Evolutionary conservation across 2,113 vertebrate genomes (phyloP).

Genomic region (Myrmecobius fasciatus): DNA sequence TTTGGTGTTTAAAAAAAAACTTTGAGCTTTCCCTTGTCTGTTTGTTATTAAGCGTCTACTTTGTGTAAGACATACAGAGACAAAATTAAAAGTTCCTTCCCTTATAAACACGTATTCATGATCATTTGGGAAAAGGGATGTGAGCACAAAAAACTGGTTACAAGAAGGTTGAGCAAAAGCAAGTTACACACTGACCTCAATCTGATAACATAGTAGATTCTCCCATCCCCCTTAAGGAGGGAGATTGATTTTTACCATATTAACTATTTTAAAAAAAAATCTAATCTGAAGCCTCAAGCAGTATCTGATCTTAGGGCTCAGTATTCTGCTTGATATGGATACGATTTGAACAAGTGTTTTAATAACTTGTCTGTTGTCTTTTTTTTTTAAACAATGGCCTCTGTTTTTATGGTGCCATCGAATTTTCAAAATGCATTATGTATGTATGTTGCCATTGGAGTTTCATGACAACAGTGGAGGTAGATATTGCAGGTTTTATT

Average conservation of each 20-base stretch:
- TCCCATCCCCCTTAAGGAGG: not conserved
- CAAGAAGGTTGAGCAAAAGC: not conserved
- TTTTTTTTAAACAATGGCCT: slow-evolving; percentile 31
- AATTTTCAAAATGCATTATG: not conserved
- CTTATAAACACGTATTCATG: not conserved
- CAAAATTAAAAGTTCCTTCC: not conserved
- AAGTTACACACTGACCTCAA: not conserved
- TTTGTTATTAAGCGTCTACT: not conserved
- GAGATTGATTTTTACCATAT: too few relatives aligned
- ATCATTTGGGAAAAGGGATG: not conserved
- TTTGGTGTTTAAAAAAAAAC: not conserved
- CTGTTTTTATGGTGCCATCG: not conserved
- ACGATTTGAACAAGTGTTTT: slow-evolving; percentile 33
- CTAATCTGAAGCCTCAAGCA: not conserved
- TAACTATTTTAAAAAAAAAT: too few relatives aligned
- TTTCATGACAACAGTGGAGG: not conserved
- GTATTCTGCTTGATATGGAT: slow-evolving; percentile 19
- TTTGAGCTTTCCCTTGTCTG: not conserved
- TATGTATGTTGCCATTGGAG: not conserved
- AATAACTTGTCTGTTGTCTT: slow-evolving; percentile 41
- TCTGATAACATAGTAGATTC: not conserved
- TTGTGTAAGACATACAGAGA: not conserved
- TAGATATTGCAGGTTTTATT: not conserved
- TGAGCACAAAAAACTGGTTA: not conserved
- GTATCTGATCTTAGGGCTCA: slow-evolving; percentile 16